Percentiles rank a stretch among this genome's conserved stretches.
These are phyloP conservation scores for Limulus polyphemus DNA, from an alignment of 2,888 invertebrate genomes.

Conservation along the genomic window DNA sequence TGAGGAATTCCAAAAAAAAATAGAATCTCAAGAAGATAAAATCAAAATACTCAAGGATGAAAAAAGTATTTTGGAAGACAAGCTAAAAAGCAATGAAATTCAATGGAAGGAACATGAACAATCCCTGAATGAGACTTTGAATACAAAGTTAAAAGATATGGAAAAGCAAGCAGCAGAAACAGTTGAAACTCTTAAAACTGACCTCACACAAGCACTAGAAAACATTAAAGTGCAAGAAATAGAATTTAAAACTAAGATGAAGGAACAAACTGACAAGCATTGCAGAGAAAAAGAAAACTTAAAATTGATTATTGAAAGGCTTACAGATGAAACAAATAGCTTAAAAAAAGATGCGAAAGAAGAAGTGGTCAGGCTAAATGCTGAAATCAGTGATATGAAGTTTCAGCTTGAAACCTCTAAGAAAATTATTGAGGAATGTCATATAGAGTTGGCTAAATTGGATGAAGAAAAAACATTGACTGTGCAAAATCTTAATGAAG, in stretches of 20 bases:
- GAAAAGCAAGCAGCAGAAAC: conserved; percentile 13
- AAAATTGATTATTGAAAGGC: no score
- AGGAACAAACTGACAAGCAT: no score
- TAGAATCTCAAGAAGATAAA: background rate
- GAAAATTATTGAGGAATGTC: no score
- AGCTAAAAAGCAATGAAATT: conserved; percentile 7
- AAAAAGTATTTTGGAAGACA: conserved; percentile 7
- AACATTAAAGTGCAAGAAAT: conserved; percentile 2
- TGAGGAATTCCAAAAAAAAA: conserved; percentile 1
- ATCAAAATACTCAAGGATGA: background rate
- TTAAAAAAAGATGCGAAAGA: no score
- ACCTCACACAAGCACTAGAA: conserved; percentile 5
- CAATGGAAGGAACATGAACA: conserved; percentile 9
- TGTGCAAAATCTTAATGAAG: no score
- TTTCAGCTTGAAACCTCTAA: no score
- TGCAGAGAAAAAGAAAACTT: no score
- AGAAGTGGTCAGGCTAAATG: no score
- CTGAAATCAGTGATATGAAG: no score
- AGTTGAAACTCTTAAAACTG: conserved; percentile 12
- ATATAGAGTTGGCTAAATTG: no score
- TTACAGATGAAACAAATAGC: no score
- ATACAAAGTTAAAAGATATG: conserved; percentile 10
- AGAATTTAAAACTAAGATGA: background rate
- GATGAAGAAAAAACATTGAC: no score
- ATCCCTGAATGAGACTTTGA: conserved; percentile 10